A percentile compares a stretch with the other conserved stretches of the same genome.
Evolutionary conservation across 2,113 vertebrate genomes (phyloP).

Genomic region (Tiliqua scincoides): DNA sequence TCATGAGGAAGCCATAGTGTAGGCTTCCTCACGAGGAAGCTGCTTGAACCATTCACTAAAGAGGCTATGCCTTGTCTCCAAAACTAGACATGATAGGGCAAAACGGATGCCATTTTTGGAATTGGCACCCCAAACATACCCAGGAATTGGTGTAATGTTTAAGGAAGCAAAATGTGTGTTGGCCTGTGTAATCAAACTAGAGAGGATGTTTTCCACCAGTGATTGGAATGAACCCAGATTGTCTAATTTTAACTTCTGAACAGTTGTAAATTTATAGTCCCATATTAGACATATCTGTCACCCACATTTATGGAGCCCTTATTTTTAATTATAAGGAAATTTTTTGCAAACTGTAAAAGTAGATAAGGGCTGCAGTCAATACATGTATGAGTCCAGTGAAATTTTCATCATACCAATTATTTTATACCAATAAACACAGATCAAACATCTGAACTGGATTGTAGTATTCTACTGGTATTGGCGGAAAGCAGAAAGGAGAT

Average conservation of each 20-base stretch:
- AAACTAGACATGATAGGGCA: no score
- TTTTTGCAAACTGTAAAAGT: slow-evolving; percentile 7
- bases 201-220: slow-evolving; percentile 5
- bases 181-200: background rate
- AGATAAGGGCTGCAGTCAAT: background rate
- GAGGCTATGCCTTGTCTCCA: no score
- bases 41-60: no score
- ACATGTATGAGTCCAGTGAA: background rate
- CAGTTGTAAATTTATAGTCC: background rate
- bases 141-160: no score
- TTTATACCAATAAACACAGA: background rate
- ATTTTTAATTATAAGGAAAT: background rate
- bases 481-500: background rate
- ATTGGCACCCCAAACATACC: no score
- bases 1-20: no score
- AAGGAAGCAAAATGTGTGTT: no score
- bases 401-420: background rate
- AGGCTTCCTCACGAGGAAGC: no score
- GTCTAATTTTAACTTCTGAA: slow-evolving; percentile 15
- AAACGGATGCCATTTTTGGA: no score
- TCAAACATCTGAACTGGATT: background rate
- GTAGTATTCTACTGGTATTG: background rate
- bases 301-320: background rate
- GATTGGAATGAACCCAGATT: slow-evolving; percentile 17
- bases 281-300: background rate